These are phyloP conservation scores for Tolypeutes matacus DNA, from an alignment of 2,797 vertebrate genomes.

Conservation along the genomic window DNA sequence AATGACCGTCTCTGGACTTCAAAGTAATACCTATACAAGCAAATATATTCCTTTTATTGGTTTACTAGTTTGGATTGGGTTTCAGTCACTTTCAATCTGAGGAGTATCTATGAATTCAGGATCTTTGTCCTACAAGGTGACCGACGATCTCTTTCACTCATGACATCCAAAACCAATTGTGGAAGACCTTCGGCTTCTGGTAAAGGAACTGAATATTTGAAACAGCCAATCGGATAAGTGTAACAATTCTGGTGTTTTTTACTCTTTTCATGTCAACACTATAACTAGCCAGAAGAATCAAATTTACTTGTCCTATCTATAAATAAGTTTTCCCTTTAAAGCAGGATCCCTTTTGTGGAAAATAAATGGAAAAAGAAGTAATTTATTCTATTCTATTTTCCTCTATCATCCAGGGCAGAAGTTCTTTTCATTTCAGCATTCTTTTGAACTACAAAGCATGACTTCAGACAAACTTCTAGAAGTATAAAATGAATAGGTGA, in stretches of 20 bases:
- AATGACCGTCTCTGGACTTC: neutral
- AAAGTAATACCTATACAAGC: neutral
- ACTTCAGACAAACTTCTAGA: slow-evolving; percentile 13
- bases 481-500: neutral
- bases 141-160: neutral
- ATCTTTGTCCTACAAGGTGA: neutral
- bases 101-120: neutral
- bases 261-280: slow-evolving; percentile 29
- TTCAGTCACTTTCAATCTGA: neutral
- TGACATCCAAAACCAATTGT: neutral
- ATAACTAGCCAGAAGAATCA: slow-evolving; percentile 24
- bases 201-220: neutral
- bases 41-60: neutral
- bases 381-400: slow-evolving; percentile 42
- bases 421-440: slow-evolving; percentile 55
- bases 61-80: neutral
- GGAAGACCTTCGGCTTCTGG: neutral
- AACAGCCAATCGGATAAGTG: neutral
- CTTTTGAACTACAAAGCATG: slow-evolving; percentile 33
- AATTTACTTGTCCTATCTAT: slow-evolving; percentile 27
- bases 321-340: slow-evolving; percentile 64
- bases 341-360: slow-evolving; percentile 64
- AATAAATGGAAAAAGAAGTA: slow-evolving; percentile 68
- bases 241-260: slow-evolving; percentile 12
- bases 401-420: neutral